Conservation (phyloP, 2,797 vertebrate genomes). For the Netta rufina region DNA sequence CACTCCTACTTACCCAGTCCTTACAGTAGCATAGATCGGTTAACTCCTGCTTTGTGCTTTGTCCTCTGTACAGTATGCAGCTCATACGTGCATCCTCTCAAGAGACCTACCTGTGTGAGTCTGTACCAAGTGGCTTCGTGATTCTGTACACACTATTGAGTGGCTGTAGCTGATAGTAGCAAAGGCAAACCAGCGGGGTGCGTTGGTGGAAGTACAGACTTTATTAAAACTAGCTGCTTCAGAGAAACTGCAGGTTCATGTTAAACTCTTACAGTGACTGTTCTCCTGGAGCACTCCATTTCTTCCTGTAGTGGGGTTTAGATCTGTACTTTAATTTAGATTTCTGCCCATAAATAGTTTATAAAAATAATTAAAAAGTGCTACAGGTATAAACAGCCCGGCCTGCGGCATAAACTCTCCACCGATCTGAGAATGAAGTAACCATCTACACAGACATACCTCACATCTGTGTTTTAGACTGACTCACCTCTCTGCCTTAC, state of each 20-base stretch:
- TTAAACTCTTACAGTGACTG: background rate
- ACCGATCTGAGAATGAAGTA: background rate
- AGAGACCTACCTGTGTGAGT: background rate
- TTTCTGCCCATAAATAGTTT: slow-evolving; percentile 4
- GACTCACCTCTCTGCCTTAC: background rate
- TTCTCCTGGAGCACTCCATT: background rate
- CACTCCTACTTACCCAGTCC: background rate
- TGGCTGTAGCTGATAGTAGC: background rate
- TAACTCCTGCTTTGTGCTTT: background rate
- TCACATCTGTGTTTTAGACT: background rate
- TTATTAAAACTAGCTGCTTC: slow-evolving; percentile 12
- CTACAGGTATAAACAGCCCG: background rate
- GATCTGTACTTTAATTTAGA: background rate
- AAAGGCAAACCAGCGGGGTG: background rate
- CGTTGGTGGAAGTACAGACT: background rate
- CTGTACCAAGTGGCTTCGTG: background rate
- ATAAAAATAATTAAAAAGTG: background rate
- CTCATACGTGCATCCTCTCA: background rate
- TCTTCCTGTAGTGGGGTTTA: background rate
- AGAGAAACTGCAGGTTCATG: slow-evolving; percentile 18
- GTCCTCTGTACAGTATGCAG: background rate
- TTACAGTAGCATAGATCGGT: background rate
- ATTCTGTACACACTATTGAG: background rate
- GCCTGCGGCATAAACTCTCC: background rate
- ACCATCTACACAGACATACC: background rate